Percentiles rank a stretch among this genome's conserved stretches.
phyloP scores from a whole-genome alignment of 2,797 vertebrate genomes.

The Sciurus carolinensis region DNA sequence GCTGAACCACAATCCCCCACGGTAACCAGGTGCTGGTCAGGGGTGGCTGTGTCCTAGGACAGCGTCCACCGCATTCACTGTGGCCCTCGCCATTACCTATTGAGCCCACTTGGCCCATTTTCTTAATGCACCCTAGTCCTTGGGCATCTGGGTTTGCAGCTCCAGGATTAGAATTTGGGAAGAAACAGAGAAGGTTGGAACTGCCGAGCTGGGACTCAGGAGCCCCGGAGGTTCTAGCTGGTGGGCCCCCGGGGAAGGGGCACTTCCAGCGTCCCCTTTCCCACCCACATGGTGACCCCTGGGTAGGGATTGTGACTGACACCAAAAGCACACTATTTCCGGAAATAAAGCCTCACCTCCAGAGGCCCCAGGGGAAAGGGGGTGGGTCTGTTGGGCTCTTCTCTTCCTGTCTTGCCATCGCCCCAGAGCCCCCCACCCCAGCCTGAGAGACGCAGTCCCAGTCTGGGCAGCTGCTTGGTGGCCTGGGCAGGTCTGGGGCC shows the following conservation, averaged over 20 bases:
- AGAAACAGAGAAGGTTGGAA: background rate
- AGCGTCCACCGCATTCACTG: background rate
- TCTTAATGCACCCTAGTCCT: no score
- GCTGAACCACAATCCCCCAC: background rate
- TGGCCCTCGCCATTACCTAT: background rate
- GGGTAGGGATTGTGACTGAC: background rate
- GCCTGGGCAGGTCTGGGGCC: background rate
- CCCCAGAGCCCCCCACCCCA: background rate
- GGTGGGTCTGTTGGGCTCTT: background rate
- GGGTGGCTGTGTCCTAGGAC: fast-evolving
- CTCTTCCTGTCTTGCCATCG: background rate
- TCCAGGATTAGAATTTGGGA: background rate
- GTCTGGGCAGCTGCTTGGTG: background rate
- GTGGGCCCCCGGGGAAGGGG: background rate
- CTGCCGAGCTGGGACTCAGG: background rate
- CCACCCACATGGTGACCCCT: background rate
- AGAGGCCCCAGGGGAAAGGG: background rate
- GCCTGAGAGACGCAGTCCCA: background rate
- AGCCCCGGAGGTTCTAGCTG: background rate
- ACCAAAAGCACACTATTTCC: background rate
- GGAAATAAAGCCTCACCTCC: background rate
- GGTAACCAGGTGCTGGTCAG: background rate
- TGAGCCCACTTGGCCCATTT: background rate
- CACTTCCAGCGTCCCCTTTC: no score
- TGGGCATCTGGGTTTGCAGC: background rate